phyloP scores from a whole-genome alignment of 2,888 invertebrate species.

The Ophion slaviceki region DNA sequence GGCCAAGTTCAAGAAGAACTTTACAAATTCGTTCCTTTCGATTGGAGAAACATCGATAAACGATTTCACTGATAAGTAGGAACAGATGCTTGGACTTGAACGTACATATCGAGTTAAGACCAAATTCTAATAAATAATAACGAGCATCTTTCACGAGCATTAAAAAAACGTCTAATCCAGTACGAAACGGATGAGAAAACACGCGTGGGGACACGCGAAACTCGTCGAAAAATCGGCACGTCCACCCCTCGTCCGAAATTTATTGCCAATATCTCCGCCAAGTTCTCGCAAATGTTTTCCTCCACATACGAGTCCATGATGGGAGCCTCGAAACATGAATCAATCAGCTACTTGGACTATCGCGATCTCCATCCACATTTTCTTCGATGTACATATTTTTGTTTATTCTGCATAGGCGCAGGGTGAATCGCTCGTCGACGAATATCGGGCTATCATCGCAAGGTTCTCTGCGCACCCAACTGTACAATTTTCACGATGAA shows the following conservation, averaged over 20 bases:
- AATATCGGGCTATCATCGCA: no score
- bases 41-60: background rate
- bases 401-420: no score
- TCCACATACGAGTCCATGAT: background rate
- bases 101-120: conserved; percentile 4
- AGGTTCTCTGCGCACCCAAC: no score
- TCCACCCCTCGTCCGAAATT: conserved; percentile 18
- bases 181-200: background rate
- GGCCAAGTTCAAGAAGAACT: background rate
- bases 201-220: background rate
- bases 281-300: background rate
- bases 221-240: conserved; percentile 10
- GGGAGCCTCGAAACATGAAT: background rate
- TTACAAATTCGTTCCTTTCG: background rate
- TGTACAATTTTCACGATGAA: no score
- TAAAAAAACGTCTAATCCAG: background rate
- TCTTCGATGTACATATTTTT: no score
- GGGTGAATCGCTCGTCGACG: no score
- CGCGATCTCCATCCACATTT: no score
- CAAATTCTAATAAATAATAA: conserved; percentile 20
- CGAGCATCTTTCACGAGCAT: conserved; percentile 4
- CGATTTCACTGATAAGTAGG: conserved; percentile 19
- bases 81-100: conserved; percentile 19
- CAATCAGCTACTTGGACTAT: background rate
- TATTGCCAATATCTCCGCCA: background rate